Percentiles rank a stretch among this genome's conserved stretches.
Evolutionary conservation across 2,113 vertebrate genomes (phyloP).

Genomic region (Spea bombifrons): DNA sequence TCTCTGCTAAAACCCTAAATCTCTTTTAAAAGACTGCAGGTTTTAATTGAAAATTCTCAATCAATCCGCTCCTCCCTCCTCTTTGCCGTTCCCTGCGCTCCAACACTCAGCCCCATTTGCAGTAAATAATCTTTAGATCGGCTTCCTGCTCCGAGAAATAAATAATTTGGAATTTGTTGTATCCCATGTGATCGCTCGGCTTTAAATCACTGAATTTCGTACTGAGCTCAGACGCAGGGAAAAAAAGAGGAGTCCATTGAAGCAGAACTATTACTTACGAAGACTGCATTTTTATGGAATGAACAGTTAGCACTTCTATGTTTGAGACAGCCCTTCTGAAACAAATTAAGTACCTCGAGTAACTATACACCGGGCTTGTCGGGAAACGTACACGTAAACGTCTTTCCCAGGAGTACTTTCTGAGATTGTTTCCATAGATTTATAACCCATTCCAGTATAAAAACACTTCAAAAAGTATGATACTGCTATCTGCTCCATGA

Average conservation of each 20-base stretch:
- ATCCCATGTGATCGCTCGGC: slow-evolving; percentile 58
- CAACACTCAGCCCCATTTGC: slow-evolving; percentile 55
- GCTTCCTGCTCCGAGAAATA: slow-evolving; percentile 58
- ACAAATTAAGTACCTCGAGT: slow-evolving; percentile 26
- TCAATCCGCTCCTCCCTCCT: slow-evolving; percentile 53
- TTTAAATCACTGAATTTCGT: slow-evolving; percentile 63
- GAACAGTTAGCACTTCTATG: slow-evolving; percentile 16
- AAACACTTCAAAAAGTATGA: too few species aligned
- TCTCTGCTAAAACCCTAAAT: slow-evolving; percentile 62
- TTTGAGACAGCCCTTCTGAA: slow-evolving; percentile 3
- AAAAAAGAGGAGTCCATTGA: slow-evolving; percentile 55
- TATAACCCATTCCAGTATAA: too few species aligned
- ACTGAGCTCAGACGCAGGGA: slow-evolving; percentile 56
- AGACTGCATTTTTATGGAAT: slow-evolving; percentile 53
- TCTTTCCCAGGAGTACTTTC: too few species aligned
- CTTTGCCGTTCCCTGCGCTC: slow-evolving; percentile 43
- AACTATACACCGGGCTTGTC: not conserved
- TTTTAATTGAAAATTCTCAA: slow-evolving; percentile 69
- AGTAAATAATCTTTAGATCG: slow-evolving; percentile 62
- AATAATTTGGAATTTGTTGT: slow-evolving; percentile 64
- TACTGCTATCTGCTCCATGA: too few species aligned
- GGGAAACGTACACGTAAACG: not conserved
- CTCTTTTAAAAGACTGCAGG: slow-evolving; percentile 60
- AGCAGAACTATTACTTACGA: slow-evolving; percentile 60
- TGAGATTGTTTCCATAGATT: too few species aligned